Base-by-base conservation (phyloP, 2,888 invertebrate species). In the Bombyx huttoni region DNA sequence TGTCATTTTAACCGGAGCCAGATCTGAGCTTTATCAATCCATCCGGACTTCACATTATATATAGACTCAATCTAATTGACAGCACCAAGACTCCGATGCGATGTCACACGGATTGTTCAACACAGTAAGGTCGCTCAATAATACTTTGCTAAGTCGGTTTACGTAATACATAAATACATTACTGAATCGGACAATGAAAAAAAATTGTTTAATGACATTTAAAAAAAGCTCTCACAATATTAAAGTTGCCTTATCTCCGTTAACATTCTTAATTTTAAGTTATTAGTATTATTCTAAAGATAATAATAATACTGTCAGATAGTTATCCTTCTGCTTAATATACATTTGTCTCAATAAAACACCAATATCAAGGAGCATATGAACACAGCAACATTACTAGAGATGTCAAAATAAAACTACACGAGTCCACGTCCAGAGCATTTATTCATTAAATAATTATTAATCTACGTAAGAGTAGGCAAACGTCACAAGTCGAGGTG, bases 401-500 rank as follows among this genome's bases (percentile, higher is more conserved):
- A 45, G 13, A 73, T 78, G 77, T 73, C 68, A 76, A 75, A 75
- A 67, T 40, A 40, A 40, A 40, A 40, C 40, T 40, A 70, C 61
- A 63, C 64, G 60, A 63, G 59, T 61, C 70, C 65, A 75, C 71
- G 77, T 84, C 79, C 81, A 86, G 79, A 84, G 82, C 79, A 81
- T 87, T 87, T 87, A 87, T 86, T 86, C 78, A 77, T 76, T 86
- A 86, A 88, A 87, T 81, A 84, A 81, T 81, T 86, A 86, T 84
- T 87, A 86, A 86, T 78, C 87, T 87, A 87, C 86, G 24, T 24
- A 87, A 81, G 82, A 85, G 77, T 86, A 87, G 82, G 86, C 86
- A 85, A 86, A 86, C 85, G 83, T 87, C 87, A 87, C 86, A 86
- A 85, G 81, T 85, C 84, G 68, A 70, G 75, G 78, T 83, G 82